A percentile compares a stretch with the other conserved stretches of the same genome.
Conservation (phyloP, 2,888 invertebrate genomes). For the Apotomis capreana region DNA sequence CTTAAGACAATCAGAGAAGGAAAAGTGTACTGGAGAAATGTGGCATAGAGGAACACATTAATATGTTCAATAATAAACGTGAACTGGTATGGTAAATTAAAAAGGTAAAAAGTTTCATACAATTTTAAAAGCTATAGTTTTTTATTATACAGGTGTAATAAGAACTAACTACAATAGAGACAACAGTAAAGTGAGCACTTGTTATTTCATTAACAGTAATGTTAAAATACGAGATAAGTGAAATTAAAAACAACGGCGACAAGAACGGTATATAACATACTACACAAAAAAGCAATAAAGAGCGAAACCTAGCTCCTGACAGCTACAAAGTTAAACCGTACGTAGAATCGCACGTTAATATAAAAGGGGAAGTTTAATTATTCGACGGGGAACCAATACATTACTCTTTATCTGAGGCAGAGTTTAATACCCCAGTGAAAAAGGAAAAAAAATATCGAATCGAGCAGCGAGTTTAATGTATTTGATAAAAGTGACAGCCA, state of each 20-base stretch:
- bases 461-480: conserved; percentile 79
- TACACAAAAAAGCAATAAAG: conserved; percentile 24
- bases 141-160: neutral
- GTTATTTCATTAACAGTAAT: no score
- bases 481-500: conserved; percentile 82
- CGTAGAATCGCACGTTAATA: conserved; percentile 52
- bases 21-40: no score
- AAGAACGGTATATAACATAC: neutral
- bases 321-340: conserved; percentile 25
- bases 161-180: neutral
- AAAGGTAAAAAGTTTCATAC: no score
- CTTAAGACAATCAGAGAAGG: no score
- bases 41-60: no score
- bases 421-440: conserved; percentile 65
- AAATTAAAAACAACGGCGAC: neutral
- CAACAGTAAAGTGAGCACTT: no score
- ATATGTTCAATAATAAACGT: no score
- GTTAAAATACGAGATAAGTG: neutral
- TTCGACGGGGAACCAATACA: conserved; percentile 72
- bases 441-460: conserved; percentile 68
- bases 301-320: conserved; percentile 4
- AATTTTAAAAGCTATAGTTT: no score
- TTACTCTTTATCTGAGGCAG: conserved; percentile 77
- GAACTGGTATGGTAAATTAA: no score
- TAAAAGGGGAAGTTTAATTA: conserved; percentile 77